Conservation (phyloP, 2,113 vertebrate genomes). For the Alectura lathami region DNA sequence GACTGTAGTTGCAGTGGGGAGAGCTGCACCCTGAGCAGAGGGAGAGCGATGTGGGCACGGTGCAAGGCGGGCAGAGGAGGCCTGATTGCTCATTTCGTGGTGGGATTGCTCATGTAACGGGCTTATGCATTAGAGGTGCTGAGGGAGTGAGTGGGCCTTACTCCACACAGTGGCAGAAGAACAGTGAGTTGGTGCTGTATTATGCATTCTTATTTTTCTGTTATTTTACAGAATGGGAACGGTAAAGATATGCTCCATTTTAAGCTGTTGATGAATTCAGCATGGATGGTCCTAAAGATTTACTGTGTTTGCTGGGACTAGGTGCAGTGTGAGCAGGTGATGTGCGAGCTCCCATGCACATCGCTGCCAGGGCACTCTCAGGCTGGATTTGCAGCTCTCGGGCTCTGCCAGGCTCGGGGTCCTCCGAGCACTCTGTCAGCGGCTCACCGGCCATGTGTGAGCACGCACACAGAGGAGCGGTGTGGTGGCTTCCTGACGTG, state of each 20-base stretch:
- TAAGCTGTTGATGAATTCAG: conserved; percentile 34
- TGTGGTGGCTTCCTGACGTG: neutral
- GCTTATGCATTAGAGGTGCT: neutral
- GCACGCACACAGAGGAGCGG: neutral
- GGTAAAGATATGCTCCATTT: neutral
- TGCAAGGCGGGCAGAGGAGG: neutral
- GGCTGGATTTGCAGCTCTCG: neutral
- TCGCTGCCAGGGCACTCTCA: neutral
- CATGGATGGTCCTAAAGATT: neutral
- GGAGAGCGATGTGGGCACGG: neutral
- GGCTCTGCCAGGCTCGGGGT: neutral
- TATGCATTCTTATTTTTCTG: neutral
- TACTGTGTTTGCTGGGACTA: neutral
- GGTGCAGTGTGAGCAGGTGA: neutral
- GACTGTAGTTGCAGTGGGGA: fast-evolving
- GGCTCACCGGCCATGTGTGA: neutral
- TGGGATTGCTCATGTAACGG: neutral
- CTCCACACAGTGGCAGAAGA: conserved; percentile 34
- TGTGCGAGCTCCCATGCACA: neutral
- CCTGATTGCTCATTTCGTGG: neutral
- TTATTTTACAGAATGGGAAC: neutral
- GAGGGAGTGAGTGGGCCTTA: neutral
- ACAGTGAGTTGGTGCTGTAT: neutral
- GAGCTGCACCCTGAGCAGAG: neutral
- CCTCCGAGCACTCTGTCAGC: neutral